Evolutionary conservation across 2,888 invertebrate species (phyloP), one percentile per base, ranked within the genome.

Genomic region (Nysson spinosus): DNA sequence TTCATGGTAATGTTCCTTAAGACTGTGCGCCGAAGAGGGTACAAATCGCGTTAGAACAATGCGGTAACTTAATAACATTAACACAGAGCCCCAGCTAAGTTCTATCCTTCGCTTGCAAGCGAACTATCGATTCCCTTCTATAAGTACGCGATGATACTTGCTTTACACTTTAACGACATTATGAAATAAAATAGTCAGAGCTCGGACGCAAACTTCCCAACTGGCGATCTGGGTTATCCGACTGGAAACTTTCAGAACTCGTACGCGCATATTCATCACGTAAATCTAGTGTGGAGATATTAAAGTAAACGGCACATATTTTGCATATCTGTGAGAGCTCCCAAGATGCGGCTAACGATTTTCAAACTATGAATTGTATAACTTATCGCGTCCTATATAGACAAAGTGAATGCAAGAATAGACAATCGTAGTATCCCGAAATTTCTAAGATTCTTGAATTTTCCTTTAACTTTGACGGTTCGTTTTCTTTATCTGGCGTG

Each of bases 401-500:
- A n/a, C n/a, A n/a, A n/a, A n/a, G n/a, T n/a, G n/a, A n/a, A n/a
- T n/a, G n/a, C n/a, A n/a, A n/a, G n/a, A n/a, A n/a, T n/a, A n/a
- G n/a, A n/a, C n/a, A n/a, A n/a, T n/a, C n/a, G n/a, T n/a, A n/a
- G n/a, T n/a, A n/a, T n/a, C n/a, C n/a, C n/a, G n/a, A 1, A 7
- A 24, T 24, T 24, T 7, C 1, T 24, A 24, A 24, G 6, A 24
- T 24, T 24, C 24, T 24, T n/a, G n/a, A n/a, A n/a, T n/a, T n/a
- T 60, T 60, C 39, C 51, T 47, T 54, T 47, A 47, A 67, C 50
- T 58, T 47, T 50, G 26, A 32, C 26, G 32, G 35, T 39, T 22
- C 47, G 49, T 67, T 67, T 63, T 39, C 44, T 20, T 32, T 40
- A 61, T 46, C 51, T 46, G 39, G 50, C 56, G 34, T 42, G 32